Conservation (phyloP, 1,140 invertebrate genomes). For the Drosophila sproati region DNA sequence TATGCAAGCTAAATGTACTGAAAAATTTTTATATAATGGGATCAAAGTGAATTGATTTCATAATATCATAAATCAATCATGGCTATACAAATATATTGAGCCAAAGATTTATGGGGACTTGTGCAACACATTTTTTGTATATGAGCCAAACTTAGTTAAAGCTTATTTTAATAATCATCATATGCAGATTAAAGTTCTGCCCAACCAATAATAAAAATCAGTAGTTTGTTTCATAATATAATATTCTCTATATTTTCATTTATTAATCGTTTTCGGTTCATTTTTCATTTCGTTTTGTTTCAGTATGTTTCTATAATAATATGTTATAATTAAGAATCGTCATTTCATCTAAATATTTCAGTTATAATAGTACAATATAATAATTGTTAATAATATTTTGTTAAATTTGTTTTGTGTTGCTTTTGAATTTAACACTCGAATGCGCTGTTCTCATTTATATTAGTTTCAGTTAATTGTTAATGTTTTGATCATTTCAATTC, state of each 20-base stretch:
- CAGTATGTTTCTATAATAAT: slow-evolving; percentile 84
- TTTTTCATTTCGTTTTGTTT: slow-evolving; percentile 66
- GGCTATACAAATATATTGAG: not conserved
- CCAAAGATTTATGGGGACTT: not conserved
- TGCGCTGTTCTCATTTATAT: slow-evolving; percentile 23
- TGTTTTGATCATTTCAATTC: slow-evolving; percentile 23
- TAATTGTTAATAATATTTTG: slow-evolving; percentile 80
- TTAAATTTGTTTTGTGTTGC: slow-evolving; percentile 56
- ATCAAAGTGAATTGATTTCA: not conserved
- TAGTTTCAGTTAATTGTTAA: slow-evolving; percentile 10
- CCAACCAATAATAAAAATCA: slow-evolving; percentile 4
- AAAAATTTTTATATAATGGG: not conserved
- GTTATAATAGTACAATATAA: slow-evolving; percentile 84
- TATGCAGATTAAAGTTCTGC: too few species aligned
- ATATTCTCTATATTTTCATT: slow-evolving; percentile 84
- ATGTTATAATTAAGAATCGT: slow-evolving; percentile 84
- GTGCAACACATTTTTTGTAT: too few species aligned
- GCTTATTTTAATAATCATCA: too few species aligned
- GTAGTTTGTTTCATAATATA: slow-evolving; percentile 78
- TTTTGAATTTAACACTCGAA: slow-evolving; percentile 49
- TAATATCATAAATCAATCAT: not conserved
- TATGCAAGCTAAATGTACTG: not conserved
- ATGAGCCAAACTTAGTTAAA: too few species aligned
- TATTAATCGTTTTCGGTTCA: slow-evolving; percentile 75
- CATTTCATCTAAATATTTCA: slow-evolving; percentile 85